Conservation (phyloP, 2,113 vertebrate genomes). For the Eclectus roratus region DNA sequence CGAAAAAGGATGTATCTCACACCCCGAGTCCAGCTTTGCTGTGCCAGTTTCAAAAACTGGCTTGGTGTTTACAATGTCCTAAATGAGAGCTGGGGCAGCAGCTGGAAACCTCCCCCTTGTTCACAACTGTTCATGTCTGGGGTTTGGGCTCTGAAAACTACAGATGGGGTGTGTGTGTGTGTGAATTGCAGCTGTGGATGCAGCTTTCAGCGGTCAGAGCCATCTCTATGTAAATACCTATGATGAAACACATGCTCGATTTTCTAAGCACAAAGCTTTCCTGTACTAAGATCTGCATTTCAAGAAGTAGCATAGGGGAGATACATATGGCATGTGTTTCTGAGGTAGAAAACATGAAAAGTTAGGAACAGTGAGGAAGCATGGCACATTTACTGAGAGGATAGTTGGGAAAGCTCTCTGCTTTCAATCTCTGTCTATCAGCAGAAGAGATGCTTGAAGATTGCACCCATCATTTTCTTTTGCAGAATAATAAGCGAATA, state of each 20-base stretch:
- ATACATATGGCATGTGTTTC: neutral
- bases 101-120: neutral
- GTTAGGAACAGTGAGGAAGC: neutral
- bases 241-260: neutral
- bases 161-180: neutral
- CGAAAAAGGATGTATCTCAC: neutral
- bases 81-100: neutral
- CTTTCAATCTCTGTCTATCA: slow-evolving; percentile 16
- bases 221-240: neutral
- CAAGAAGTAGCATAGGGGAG: neutral
- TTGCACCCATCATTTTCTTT: slow-evolving; percentile 35
- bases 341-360: neutral
- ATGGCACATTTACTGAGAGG: neutral
- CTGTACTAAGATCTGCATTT: neutral
- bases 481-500: slow-evolving; percentile 57
- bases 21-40: neutral
- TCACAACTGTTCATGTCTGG: neutral
- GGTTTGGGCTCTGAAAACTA: neutral
- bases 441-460: slow-evolving; percentile 35
- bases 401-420: neutral
- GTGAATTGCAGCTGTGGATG: accelerated
- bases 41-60: neutral
- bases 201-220: neutral
- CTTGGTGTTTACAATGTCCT: neutral
- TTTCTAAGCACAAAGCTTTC: neutral